Conservation (phyloP, 1,140 invertebrate genomes). For the Brachionus plicatilis region DNA sequence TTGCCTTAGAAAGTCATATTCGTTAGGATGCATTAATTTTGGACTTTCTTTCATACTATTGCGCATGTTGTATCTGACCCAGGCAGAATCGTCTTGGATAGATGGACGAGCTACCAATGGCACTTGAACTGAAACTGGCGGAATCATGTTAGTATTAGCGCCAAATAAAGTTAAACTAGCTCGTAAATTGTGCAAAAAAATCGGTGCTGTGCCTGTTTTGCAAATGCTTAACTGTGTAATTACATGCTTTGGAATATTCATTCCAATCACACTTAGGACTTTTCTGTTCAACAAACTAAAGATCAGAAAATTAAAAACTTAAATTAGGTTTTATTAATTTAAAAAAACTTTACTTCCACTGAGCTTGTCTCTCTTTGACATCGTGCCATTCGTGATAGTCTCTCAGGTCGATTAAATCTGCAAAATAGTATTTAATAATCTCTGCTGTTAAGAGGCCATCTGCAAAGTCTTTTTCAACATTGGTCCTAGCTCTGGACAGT, state of each 20-base stretch:
- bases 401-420: conserved; percentile 16
- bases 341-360: conserved; percentile 7
- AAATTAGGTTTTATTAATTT: background rate
- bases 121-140: background rate
- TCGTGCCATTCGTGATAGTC: background rate
- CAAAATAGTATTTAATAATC: conserved; percentile 30
- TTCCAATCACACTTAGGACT: background rate
- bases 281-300: background rate
- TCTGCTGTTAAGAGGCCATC: conserved; percentile 33
- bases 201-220: conserved; percentile 28
- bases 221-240: conserved; percentile 37
- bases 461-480: conserved; percentile 39
- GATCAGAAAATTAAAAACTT: background rate
- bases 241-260: conserved; percentile 28
- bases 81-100: background rate
- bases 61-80: conserved; percentile 13
- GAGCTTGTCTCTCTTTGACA: conserved; percentile 25
- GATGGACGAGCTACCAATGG: background rate
- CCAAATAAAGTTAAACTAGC: conserved; percentile 15
- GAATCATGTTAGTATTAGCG: conserved; percentile 10
- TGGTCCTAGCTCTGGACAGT: background rate
- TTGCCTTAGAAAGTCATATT: conserved; percentile 21
- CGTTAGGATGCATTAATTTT: background rate
- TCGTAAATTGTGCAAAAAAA: conserved; percentile 34
- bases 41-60: conserved; percentile 3